Evolutionary conservation across 2,888 invertebrate genomes (phyloP), one percentile per base, ranked within the genome.

Genomic region (Ochropleura plecta): DNA sequence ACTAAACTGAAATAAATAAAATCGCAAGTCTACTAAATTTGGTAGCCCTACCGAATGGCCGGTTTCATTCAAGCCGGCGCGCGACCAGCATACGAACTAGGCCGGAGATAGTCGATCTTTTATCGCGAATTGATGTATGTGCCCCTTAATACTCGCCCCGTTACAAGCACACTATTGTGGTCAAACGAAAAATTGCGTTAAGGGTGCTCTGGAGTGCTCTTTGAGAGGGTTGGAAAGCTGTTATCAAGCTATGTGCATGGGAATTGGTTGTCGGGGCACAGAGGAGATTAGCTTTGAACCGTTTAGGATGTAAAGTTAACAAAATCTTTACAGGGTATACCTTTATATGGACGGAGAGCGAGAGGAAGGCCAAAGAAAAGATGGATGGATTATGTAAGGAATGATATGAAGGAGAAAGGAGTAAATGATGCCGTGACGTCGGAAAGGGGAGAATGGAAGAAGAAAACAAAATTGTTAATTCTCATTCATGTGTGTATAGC

Each of bases 71-170:
- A 74, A 64, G 66, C 55, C 64, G 77, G 49, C 78, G 83, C 79
- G 78, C 80, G 84, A 67, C 73, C 74, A 73, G 87, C 86, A 88
- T 88, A 88, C 88, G 82, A 87, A 88, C 83, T 81, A 84, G 83
- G 82, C 83, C 82, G 79, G 65, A 84, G 92, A 92, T 92, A 91
- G 88, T 88, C 89, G 91, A 93, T 93, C 91, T 91, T 90, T 91
- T 92, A 92, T 93, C 92, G 86, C 87, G 82, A 85, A 88, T 89
- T 91, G 91, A 91, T 91, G 91, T 90, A 91, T 90, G 89, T 89
- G 83, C 84, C 68, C 75, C 83, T 72, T 84, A 84, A 86, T 82
- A 81, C 73, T 79, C 20, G 14, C 20, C n/a, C 42, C 48, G 55
- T 57, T 76, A 82, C 79, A 68, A 83, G 57, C 67, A 57, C 53